phyloP scores from a whole-genome alignment of 2,797 vertebrate species.

The Streptopelia turtur region DNA sequence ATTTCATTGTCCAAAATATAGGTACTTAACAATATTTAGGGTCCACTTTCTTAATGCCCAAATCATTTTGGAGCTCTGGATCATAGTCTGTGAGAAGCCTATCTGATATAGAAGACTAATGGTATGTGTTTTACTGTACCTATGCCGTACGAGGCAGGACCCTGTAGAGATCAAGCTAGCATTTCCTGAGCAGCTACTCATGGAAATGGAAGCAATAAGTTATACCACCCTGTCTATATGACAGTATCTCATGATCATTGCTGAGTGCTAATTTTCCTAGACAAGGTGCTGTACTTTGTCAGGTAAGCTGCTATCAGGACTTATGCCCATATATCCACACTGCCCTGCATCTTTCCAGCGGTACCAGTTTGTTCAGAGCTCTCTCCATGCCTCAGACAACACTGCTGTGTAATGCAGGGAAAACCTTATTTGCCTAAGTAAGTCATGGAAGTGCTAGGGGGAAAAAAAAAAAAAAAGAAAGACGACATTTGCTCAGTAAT shows the following conservation, averaged over 20 bases:
- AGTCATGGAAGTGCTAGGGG: not conserved
- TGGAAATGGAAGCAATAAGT: not conserved
- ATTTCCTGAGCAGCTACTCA: not conserved
- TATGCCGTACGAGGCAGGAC: not conserved
- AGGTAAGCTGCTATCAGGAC: not conserved
- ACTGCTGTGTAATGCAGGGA: not conserved
- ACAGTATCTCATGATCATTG: not conserved
- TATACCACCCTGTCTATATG: not conserved
- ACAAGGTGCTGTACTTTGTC: not conserved
- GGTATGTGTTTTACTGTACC: not conserved
- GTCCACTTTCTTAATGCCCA: not conserved
- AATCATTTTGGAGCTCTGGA: not conserved
- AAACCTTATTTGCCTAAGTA: not conserved
- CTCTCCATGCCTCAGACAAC: not conserved
- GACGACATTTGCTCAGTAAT: not conserved
- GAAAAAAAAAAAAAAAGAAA: not conserved
- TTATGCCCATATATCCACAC: not conserved
- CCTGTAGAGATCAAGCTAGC: not conserved
- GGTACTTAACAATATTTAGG: not conserved
- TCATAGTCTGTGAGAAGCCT: not conserved
- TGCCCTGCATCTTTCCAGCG: not conserved
- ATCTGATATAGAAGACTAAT: not conserved
- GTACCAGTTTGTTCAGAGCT: not conserved
- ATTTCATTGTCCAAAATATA: not conserved
- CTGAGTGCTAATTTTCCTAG: not conserved